Conservation (phyloP, 2,113 vertebrate genomes). For the Triplophysa rosa region DNA sequence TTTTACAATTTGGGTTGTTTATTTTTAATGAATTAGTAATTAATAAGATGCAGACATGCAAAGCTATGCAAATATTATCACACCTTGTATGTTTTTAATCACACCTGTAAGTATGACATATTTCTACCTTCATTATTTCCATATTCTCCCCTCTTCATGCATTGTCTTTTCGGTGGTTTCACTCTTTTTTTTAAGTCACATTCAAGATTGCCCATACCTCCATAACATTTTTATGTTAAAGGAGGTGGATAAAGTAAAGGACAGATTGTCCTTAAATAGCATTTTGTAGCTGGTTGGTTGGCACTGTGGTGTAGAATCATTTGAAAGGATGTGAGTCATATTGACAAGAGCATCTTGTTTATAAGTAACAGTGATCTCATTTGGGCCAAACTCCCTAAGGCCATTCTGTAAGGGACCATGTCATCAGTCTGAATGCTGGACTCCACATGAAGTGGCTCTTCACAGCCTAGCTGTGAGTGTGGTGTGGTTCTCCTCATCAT, state of each 20-base stretch:
- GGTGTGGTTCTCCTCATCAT: not conserved
- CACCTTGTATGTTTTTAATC: no score
- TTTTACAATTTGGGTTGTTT: no score
- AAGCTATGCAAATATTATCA: not conserved
- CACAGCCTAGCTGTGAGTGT: not conserved
- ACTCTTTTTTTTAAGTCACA: no score
- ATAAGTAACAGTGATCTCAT: not conserved
- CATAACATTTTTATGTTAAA: no score
- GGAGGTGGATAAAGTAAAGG: no score
- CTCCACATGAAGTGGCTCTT: not conserved
- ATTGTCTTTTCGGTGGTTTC: no score
- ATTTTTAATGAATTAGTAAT: no score
- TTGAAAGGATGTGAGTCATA: not conserved
- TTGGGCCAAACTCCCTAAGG: not conserved
- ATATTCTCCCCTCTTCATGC: no score
- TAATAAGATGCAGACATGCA: not conserved
- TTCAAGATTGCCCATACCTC: no score
- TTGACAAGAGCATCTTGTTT: conserved; percentile 14
- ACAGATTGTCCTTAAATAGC: not conserved
- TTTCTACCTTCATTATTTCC: not conserved
- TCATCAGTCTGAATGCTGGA: not conserved
- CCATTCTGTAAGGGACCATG: not conserved
- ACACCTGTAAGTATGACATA: not conserved
- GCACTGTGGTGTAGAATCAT: not conserved
- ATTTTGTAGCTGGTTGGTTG: not conserved